Conservation (phyloP, 2,797 vertebrate genomes). For the Cossypha niveicapilla region DNA sequence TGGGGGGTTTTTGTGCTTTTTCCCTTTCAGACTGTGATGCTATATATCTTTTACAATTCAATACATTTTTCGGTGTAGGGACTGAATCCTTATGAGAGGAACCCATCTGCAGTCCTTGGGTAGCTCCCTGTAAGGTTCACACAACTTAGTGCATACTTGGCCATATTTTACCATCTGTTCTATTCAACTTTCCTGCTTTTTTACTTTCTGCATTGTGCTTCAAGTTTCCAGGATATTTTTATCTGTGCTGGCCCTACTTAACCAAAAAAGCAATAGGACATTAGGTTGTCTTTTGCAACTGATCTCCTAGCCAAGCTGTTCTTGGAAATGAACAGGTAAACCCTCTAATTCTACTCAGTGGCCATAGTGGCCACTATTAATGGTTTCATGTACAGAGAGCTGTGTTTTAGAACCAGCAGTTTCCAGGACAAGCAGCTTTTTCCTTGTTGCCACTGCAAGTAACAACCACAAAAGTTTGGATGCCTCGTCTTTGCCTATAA, state of each 20-base stretch:
- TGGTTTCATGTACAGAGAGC: neutral
- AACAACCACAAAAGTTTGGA: neutral
- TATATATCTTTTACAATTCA: neutral
- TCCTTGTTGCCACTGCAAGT: neutral
- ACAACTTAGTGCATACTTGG: accelerated
- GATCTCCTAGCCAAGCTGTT: neutral
- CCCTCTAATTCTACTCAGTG: neutral
- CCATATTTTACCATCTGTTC: neutral
- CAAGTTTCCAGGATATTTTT: neutral
- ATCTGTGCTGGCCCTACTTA: neutral
- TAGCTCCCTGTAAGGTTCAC: neutral
- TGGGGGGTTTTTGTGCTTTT: neutral
- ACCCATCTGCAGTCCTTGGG: neutral
- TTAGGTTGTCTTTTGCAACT: neutral
- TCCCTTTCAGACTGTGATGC: neutral
- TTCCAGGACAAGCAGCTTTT: neutral
- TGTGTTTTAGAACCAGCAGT: neutral
- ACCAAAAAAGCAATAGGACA: neutral
- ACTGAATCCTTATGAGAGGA: neutral
- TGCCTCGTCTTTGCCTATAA: neutral
- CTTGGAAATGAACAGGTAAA: neutral
- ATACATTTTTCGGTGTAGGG: neutral
- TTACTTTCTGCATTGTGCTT: neutral
- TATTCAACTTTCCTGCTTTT: neutral
- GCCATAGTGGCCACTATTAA: neutral